phyloP scores from a whole-genome alignment of 2,113 vertebrate genomes.

The Gymnocephalus cernua region DNA sequence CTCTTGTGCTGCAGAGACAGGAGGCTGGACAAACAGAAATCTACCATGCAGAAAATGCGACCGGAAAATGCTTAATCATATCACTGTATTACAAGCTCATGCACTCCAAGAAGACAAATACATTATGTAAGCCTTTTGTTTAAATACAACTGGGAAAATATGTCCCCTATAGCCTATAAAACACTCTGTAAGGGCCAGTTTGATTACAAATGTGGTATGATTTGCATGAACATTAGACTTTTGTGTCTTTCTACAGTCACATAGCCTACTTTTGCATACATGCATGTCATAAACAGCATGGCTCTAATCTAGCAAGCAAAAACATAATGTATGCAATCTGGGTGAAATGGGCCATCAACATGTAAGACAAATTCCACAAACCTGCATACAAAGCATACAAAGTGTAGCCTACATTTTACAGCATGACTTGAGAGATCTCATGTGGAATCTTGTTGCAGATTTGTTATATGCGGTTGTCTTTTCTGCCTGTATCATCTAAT shows the following conservation, averaged over 20 bases:
- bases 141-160: no score
- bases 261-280: not conserved
- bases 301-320: constrained; percentile 5
- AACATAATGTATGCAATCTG: constrained; percentile 4
- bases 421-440: not conserved
- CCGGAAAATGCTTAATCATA: not conserved
- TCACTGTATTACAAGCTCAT: no score
- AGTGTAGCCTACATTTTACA: not conserved
- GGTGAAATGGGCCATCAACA: not conserved
- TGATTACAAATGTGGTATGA: not conserved
- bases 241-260: not conserved
- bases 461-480: not conserved
- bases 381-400: not conserved
- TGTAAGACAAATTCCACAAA: not conserved
- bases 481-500: no score
- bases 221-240: not conserved
- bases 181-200: not conserved
- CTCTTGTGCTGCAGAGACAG: constrained; percentile 17
- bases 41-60: not conserved
- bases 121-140: no score
- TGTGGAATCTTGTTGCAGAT: not conserved
- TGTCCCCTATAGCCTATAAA: no score
- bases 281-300: not conserved
- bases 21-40: not conserved
- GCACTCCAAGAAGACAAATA: not conserved